phyloP scores from a whole-genome alignment of 2,888 invertebrate genomes.

The Patella ulyssiponensis region DNA sequence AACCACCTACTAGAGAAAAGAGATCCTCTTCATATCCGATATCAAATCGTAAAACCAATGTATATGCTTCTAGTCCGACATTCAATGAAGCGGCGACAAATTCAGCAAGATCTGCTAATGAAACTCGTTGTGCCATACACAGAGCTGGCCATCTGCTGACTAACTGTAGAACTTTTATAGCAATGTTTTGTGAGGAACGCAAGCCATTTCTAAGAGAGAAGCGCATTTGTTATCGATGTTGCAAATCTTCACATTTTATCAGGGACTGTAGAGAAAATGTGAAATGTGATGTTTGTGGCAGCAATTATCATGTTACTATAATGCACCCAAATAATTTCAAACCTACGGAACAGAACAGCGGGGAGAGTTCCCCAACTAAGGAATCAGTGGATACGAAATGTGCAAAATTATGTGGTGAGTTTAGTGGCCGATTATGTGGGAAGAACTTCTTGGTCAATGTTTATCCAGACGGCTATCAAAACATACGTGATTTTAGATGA shows the following conservation, averaged over 20 bases:
- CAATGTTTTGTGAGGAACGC: conserved; percentile 18
- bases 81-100: background rate
- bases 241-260: conserved; percentile 20
- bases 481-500: conserved; percentile 33
- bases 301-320: conserved; percentile 27
- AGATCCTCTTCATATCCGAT: background rate
- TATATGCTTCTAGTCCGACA: background rate
- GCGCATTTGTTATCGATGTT: conserved; percentile 36
- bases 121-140: background rate
- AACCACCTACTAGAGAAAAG: background rate
- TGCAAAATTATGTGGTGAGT: conserved; percentile 18
- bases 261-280: conserved; percentile 22
- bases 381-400: conserved; percentile 13
- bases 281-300: conserved; percentile 35
- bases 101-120: background rate
- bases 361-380: conserved; percentile 9
- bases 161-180: conserved; percentile 26
- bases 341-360: background rate
- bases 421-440: conserved; percentile 25
- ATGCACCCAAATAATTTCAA: conserved; percentile 22
- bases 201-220: conserved; percentile 16
- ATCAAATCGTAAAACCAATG: background rate
- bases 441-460: conserved; percentile 23
- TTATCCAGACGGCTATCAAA: conserved; percentile 12
- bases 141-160: conserved; percentile 22